Conservation (phyloP, 23 tunicate genomes). For the Diplosoma virens region DNA sequence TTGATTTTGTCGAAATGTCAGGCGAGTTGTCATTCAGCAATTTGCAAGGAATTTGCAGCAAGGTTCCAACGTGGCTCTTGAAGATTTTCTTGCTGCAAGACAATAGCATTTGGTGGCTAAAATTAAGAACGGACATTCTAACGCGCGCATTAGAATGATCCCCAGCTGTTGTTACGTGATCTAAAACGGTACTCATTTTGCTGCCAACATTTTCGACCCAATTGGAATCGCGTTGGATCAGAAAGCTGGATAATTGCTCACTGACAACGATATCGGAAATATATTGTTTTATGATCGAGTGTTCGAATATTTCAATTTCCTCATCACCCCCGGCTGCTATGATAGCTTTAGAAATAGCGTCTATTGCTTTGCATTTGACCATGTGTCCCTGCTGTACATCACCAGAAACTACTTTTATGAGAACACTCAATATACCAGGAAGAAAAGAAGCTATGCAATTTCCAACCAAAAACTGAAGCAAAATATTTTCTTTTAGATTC, state of each 20-base stretch:
- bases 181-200: constrained; percentile 33
- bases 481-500: constrained; percentile 2
- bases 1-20: constrained; percentile 3
- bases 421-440: constrained; percentile 42
- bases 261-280: background rate
- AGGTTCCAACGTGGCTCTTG: background rate
- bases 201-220: constrained; percentile 42
- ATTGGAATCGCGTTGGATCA: constrained; percentile 25
- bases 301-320: background rate
- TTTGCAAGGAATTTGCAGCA: constrained; percentile 48
- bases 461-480: constrained; percentile 15
- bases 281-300: background rate
- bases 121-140: constrained; percentile 19
- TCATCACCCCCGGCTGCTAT: constrained; percentile 30
- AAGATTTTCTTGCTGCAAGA: constrained; percentile 20
- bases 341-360: constrained; percentile 8
- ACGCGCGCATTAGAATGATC: constrained; percentile 25
- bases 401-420: constrained; percentile 33
- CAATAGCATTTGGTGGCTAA: constrained; percentile 15
- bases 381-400: constrained; percentile 34
- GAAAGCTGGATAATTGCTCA: background rate
- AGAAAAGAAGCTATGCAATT: constrained; percentile 59
- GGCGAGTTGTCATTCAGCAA: constrained; percentile 48
- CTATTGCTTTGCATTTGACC: constrained; percentile 40
- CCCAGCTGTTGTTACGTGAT: constrained; percentile 17